Percentiles rank a stretch among this genome's conserved stretches.
Conservation (phyloP, 2,888 invertebrate genomes). For the Sepiola atlantica region DNA sequence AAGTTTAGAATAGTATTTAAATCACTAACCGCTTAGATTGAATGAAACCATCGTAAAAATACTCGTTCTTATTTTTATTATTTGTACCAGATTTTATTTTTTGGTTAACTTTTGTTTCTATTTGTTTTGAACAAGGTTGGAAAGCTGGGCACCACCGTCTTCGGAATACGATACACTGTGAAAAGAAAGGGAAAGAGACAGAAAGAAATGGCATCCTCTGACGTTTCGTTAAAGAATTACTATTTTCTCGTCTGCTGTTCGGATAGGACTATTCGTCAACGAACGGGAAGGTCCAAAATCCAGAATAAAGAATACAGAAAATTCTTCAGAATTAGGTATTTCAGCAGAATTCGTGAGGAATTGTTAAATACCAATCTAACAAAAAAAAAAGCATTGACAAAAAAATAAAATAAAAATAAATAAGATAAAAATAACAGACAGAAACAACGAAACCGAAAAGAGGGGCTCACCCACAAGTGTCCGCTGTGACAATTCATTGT, state of each 20-base stretch:
- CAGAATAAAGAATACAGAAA: conserved; percentile 6
- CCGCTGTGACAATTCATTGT: too few relatives aligned
- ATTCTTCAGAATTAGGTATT: not conserved
- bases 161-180: not conserved
- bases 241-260: not conserved
- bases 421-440: too few relatives aligned
- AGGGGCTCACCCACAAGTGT: too few relatives aligned
- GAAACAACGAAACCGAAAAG: too few relatives aligned
- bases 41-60: too few relatives aligned
- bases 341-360: not conserved
- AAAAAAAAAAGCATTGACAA: too few relatives aligned
- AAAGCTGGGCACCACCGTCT: not conserved
- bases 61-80: too few relatives aligned
- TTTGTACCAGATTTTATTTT: not conserved
- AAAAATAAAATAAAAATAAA: too few relatives aligned
- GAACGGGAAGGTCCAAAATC: conserved; percentile 11
- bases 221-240: not conserved
- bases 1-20: too few relatives aligned
- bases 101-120: too few relatives aligned
- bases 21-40: too few relatives aligned
- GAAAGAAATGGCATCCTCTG: not conserved
- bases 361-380: too few relatives aligned
- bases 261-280: conserved; percentile 14
- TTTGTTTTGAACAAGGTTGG: not conserved
- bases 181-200: not conserved